These are phyloP conservation scores for Pangasianodon hypophthalmus DNA, from an alignment of 2,113 vertebrate genomes.

Conservation along the genomic window DNA sequence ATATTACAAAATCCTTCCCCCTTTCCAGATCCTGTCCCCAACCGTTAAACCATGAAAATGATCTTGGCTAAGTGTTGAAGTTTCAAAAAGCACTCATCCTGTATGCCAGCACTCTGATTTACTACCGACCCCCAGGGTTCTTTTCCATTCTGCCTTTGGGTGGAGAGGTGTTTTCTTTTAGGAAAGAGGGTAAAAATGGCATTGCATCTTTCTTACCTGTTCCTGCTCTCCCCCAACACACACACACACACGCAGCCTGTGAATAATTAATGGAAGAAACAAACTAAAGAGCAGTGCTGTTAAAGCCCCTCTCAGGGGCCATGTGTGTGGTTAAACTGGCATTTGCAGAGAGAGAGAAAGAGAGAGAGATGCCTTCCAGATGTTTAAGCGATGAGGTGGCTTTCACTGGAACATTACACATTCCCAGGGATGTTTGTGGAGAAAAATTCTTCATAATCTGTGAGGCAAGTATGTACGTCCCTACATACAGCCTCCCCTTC, in stretches of 20 bases:
- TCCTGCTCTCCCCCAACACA: constrained; percentile 27
- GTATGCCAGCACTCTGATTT: constrained; percentile 1
- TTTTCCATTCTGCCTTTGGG: background rate
- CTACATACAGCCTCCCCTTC: constrained; percentile 16
- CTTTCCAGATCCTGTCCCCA: background rate
- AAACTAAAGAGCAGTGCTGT: constrained; percentile 45
- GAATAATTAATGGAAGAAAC: constrained; percentile 64
- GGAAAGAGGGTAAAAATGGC: background rate
- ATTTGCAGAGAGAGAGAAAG: constrained; percentile 47
- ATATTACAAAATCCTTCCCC: constrained; percentile 7
- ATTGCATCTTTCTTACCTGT: constrained; percentile 51
- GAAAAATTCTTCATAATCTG: constrained; percentile 70
- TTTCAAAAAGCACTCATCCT: background rate
- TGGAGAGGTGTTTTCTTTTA: background rate
- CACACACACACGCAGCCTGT: constrained; percentile 38
- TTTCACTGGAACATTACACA: constrained; percentile 71
- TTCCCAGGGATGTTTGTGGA: constrained; percentile 74
- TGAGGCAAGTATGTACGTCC: constrained; percentile 62
- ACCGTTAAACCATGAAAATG: background rate
- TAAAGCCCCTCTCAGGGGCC: constrained; percentile 34
- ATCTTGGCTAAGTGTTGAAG: background rate
- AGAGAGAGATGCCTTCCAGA: constrained; percentile 71
- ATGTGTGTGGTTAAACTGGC: constrained; percentile 35
- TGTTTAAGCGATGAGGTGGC: constrained; percentile 75
- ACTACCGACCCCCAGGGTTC: background rate